Conservation (phyloP, 2,888 invertebrate genomes). For the Galeruca laticollis region DNA sequence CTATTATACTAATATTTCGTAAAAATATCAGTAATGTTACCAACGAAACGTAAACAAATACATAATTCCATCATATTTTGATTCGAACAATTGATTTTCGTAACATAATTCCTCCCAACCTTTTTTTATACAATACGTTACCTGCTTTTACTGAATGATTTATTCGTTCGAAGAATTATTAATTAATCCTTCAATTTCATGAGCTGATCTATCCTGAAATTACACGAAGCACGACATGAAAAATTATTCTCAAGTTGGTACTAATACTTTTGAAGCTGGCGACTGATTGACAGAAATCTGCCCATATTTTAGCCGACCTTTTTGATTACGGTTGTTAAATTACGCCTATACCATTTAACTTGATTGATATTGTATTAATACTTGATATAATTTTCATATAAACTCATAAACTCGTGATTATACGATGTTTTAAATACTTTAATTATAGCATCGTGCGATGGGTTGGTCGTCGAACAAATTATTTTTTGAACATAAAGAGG, state of each 20-base stretch:
- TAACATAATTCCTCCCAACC: background rate
- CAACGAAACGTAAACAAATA: no score
- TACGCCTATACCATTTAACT: slow-evolving; percentile 47
- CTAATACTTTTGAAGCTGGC: slow-evolving; percentile 18
- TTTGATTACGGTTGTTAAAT: slow-evolving; percentile 43
- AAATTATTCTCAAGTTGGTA: slow-evolving; percentile 25
- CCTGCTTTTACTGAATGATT: slow-evolving; percentile 14
- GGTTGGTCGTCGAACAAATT: slow-evolving; percentile 49
- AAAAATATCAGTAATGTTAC: no score
- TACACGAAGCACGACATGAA: slow-evolving; percentile 22
- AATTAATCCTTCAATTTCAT: slow-evolving; percentile 27
- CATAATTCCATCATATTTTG: no score
- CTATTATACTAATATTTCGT: no score
- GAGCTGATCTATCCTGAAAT: slow-evolving; percentile 20
- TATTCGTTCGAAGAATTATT: slow-evolving; percentile 18
- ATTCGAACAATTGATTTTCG: no score
- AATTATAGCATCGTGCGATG: slow-evolving; percentile 52
- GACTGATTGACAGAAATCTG: slow-evolving; percentile 40
- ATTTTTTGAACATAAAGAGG: slow-evolving; percentile 43
- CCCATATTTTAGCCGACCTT: slow-evolving; percentile 43
- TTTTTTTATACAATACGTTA: background rate
- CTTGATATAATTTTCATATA: slow-evolving; percentile 53
- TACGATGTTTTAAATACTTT: slow-evolving; percentile 52
- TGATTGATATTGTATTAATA: slow-evolving; percentile 54
- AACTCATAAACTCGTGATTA: slow-evolving; percentile 47